Percentiles rank a stretch among this genome's conserved stretches.
phyloP scores from a whole-genome alignment of 2,797 vertebrate genomes.

The Aulostomus chinensis region DNA sequence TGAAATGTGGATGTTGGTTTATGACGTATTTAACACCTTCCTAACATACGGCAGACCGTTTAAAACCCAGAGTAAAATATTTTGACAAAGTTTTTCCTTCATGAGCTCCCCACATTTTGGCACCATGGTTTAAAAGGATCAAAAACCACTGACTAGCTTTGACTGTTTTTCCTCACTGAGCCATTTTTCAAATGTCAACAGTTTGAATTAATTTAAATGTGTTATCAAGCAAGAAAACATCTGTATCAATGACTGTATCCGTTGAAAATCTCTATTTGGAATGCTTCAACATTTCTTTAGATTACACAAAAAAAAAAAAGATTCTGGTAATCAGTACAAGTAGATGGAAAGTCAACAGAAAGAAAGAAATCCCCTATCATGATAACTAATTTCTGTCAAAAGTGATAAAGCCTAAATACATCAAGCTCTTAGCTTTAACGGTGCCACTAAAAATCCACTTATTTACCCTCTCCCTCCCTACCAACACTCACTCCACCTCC shows the following conservation, averaged over 20 bases:
- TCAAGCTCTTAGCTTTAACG: neutral
- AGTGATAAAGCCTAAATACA: neutral
- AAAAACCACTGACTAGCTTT: too few relatives aligned
- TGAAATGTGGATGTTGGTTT: neutral
- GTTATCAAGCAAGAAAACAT: too few relatives aligned
- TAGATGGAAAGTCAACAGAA: neutral
- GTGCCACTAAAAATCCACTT: neutral
- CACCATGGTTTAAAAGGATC: too few relatives aligned
- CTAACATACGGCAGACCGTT: neutral
- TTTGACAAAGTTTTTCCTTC: too few relatives aligned
- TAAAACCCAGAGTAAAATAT: too few relatives aligned
- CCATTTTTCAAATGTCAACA: neutral
- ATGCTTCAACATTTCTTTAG: too few relatives aligned
- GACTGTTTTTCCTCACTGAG: neutral
- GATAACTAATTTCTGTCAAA: too few relatives aligned
- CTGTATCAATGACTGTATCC: too few relatives aligned
- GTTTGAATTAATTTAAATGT: too few relatives aligned
- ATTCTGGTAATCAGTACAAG: neutral
- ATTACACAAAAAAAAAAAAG: too few relatives aligned
- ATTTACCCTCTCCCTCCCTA: neutral
- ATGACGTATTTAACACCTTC: neutral
- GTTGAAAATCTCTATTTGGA: too few relatives aligned
- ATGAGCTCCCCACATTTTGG: too few relatives aligned
- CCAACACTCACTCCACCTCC: neutral
- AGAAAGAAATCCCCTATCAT: neutral